phyloP scores from a whole-genome alignment of 1,140 invertebrate species.

The Scaptodrosophila lebanonensis region DNA sequence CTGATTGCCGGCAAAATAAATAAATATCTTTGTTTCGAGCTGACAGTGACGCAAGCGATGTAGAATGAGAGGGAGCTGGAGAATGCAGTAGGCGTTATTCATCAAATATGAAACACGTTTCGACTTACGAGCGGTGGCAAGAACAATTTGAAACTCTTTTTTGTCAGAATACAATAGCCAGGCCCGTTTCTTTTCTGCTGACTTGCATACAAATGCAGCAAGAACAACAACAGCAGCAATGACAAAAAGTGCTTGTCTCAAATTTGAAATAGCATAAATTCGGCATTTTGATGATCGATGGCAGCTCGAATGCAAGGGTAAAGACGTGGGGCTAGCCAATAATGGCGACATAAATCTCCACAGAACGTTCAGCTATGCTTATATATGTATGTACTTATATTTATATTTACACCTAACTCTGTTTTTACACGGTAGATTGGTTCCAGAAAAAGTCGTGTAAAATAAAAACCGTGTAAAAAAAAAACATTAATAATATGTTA shows the following conservation, averaged over 20 bases:
- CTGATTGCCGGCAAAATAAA: constrained; percentile 58
- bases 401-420: too few relatives aligned
- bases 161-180: too few relatives aligned
- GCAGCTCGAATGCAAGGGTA: constrained; percentile 19
- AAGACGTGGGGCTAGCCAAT: background rate
- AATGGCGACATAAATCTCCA: constrained; percentile 37
- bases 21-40: constrained; percentile 39
- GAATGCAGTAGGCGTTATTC: too few relatives aligned
- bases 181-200: background rate
- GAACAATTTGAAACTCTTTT: too few relatives aligned
- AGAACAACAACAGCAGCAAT: background rate
- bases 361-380: background rate
- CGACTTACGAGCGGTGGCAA: too few relatives aligned
- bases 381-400: background rate
- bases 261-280: constrained; percentile 29
- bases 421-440: too few relatives aligned
- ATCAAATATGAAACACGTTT: too few relatives aligned
- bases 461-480: too few relatives aligned
- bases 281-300: constrained; percentile 60
- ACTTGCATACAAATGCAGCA: constrained; percentile 7
- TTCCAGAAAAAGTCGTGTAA: too few relatives aligned
- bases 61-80: too few relatives aligned
- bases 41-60: background rate
- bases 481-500: too few relatives aligned
- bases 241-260: background rate